Conservation (phyloP, 2,888 invertebrate species). For the Pammene aurita region DNA sequence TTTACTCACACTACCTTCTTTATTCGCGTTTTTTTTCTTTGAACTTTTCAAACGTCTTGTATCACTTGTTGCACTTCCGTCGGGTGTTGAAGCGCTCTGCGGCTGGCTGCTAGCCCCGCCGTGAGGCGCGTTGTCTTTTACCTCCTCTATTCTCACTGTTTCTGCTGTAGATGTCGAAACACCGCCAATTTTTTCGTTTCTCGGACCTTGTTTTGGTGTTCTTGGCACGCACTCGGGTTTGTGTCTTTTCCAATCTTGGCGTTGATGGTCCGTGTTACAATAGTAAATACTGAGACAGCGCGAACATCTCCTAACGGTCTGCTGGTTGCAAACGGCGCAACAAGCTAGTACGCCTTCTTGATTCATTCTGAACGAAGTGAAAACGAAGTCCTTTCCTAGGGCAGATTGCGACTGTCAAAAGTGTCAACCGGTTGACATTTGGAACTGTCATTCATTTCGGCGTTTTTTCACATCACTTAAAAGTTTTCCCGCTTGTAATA, state of each 20-base stretch:
- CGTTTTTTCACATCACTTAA: conserved; percentile 25
- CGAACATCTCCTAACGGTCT: conserved; percentile 87
- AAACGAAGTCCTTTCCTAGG: conserved; percentile 36
- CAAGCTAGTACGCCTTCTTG: conserved; percentile 72
- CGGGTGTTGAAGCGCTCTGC: conserved; percentile 48
- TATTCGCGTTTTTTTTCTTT: conserved; percentile 60
- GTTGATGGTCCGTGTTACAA: conserved; percentile 91
- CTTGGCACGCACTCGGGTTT: conserved; percentile 84
- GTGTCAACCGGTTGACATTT: conserved; percentile 25
- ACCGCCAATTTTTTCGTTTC: conserved; percentile 60
- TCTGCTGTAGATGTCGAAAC: conserved; percentile 55
- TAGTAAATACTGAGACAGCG: conserved; percentile 89
- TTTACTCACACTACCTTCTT: conserved; percentile 69
- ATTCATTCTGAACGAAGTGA: conserved; percentile 72
- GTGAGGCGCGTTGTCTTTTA: conserved; percentile 48
- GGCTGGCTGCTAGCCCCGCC: conserved; percentile 47
- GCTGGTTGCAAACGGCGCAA: conserved; percentile 85
- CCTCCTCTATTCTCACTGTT: conserved; percentile 57
- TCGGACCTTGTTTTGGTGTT: conserved; percentile 65
- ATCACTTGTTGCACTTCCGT: conserved; percentile 54
- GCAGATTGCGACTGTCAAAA: conserved; percentile 36
- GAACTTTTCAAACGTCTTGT: conserved; percentile 61
- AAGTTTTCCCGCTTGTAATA: neutral
- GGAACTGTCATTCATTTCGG: conserved; percentile 27
- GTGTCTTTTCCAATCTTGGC: conserved; percentile 90